Base-by-base conservation (phyloP, 2,888 invertebrate genomes). In the Drosophila greeni region DNA sequence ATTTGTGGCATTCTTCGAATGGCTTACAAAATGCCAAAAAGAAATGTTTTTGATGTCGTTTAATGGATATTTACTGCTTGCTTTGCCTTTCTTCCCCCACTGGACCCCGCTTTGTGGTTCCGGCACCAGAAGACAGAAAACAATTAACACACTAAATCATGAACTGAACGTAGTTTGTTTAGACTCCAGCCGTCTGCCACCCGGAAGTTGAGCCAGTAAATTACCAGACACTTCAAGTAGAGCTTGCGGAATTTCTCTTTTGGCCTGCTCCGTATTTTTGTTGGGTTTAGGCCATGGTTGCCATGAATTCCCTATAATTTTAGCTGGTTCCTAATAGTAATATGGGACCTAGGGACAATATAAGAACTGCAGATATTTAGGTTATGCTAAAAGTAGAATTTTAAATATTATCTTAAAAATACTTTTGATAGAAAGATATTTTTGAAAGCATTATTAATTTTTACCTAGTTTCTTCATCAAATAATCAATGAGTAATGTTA, bases 101-200 rank as follows among this genome's bases (percentile, higher is more conserved):
- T n/a, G n/a, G 42, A n/a, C 29, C 29, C 16, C 36, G 39, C n/a
- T 14, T 39, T 52, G 59, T 24, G 37, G 9, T 57, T 51, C 40
- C 29, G 31, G 51, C 18, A 23, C 16, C 16, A 58, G 31, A n/a
- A 56, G 31, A 33, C 40, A n/a, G 61, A 69, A 66, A 69, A 48
- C 53, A 66, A 66, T 76, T 66, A 66, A 62, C 74, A 61, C 60
- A 74, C 24, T 51, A 66, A 68, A 47, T 69, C 45, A 65, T 51
- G 51, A 54, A 40, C 43, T 40, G 29, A 20, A 47, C 40, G 37
- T 51, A 37, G 45, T 31, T 34, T 23, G 51, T 49, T 48, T 39
- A 26, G 39, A 51, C 47, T 31, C 45, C 47, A 24, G 34, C 9
- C 45, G 60, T 54, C 29, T 11, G 29, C n/a, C 36, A 37, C 23